Evolutionary conservation across 2,888 invertebrate genomes (phyloP), one percentile per base, ranked within the genome.

Genomic region (Oxytorus armatus): DNA sequence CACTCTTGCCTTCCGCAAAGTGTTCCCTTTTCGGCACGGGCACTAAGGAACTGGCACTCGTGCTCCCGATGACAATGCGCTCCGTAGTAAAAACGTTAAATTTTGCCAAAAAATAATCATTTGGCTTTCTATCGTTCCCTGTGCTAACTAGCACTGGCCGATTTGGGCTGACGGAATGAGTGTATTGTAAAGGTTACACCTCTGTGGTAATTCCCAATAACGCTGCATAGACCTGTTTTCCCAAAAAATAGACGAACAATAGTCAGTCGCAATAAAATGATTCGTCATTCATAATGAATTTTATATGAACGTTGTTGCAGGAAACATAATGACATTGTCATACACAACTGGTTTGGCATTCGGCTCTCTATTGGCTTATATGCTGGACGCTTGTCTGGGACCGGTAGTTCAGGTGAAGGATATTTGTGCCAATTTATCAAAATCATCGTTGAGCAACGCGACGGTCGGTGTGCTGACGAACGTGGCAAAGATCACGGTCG

Each of bases 321-420:
- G 97, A 59, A 98, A 98, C 90, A 96, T 98, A 92, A 98, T 98
- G 98, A 98, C 98, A 0, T 91, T 98, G 1, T 96, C 97, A 0
- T 98, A 98, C 92, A 97, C 96, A 91, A 94, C 97, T 44, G 98
- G 98, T 0, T 93, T 98, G 63, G 96, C 97, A 0, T 94, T 96
- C 0, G 98, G 98, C 0, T 96, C 97, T 0, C 92, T 97, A 16
- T 95, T 97, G 68, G 97, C 98, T 0, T 98, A 98, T 88, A 93
- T 96, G 18, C 93, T 98, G 81, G 94, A 96, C 86, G 90, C 86
- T 3, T 86, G 88, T 84, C 80, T 92, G 86, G 88, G 92, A 53
- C 84, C 90, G 55, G 77, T 86, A 83, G 79, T 90, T 53, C 87
- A 92, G 86, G 81, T 89, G 83, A 88, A 92, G 87, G 86, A 89